A percentile compares a stretch with the other conserved stretches of the same genome.
These are phyloP conservation scores for Pygathrix nemaeus DNA, from an alignment of 2,113 vertebrate genomes.

Conservation along the genomic window DNA sequence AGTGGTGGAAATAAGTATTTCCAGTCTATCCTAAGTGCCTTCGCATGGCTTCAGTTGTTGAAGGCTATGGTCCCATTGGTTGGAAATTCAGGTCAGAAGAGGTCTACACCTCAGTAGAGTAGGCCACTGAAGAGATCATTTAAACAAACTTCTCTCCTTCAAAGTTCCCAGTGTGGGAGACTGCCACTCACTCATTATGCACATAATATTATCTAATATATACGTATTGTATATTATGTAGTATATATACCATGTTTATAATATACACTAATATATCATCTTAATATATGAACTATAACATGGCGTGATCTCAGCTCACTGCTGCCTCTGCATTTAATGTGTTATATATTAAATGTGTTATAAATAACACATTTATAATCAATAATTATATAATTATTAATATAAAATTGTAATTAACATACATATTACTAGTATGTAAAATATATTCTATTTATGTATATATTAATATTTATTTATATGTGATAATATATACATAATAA, in stretches of 20 bases:
- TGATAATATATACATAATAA: no score
- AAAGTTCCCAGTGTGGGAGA: not conserved
- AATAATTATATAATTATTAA: not conserved
- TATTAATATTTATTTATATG: not conserved
- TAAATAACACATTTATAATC: not conserved
- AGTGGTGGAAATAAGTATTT: not conserved
- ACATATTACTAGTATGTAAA: not conserved
- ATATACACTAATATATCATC: not conserved
- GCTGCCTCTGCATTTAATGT: no score
- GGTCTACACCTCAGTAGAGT: not conserved
- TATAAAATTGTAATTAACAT: not conserved
- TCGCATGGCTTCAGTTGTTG: not conserved
- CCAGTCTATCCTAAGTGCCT: not conserved
- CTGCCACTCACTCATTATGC: no score
- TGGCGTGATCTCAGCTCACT: no score
- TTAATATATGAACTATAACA: not conserved
- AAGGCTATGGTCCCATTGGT: not conserved
- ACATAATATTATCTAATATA: not conserved
- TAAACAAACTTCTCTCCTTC: not conserved
- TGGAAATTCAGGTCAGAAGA: slow-evolving; percentile 20
- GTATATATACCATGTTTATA: not conserved
- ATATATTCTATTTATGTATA: not conserved
- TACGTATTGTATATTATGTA: not conserved
- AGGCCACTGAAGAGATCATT: not conserved
- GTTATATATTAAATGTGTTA: no score